Evolutionary conservation across 2,888 invertebrate species (phyloP).

Genomic region (Pteria penguin): DNA sequence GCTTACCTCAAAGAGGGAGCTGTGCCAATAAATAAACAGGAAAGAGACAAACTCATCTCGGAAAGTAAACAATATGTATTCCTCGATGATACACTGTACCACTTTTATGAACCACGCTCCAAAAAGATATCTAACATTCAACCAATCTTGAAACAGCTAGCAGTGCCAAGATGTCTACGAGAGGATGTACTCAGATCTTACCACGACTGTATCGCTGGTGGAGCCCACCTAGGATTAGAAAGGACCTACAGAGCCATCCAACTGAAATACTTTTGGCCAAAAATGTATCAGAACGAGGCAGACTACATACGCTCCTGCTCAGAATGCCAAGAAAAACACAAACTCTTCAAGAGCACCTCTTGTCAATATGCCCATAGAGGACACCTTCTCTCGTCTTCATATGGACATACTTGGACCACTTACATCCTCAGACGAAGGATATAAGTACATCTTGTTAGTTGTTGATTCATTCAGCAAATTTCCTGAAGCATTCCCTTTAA

Average conservation of each 20-base stretch:
- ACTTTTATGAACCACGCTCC: conserved; percentile 11
- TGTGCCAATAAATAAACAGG: neutral
- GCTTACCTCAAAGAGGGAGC: neutral
- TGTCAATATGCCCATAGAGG: conserved; percentile 36
- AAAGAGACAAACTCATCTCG: neutral
- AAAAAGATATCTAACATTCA: neutral
- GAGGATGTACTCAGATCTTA: conserved; percentile 26
- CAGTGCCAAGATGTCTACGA: conserved; percentile 22
- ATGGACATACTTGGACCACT: too few species aligned
- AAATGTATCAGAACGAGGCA: conserved; percentile 34
- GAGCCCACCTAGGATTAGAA: too few species aligned
- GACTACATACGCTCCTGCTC: conserved; percentile 39
- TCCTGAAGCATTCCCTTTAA: conserved; percentile 52
- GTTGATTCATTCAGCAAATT: conserved; percentile 48
- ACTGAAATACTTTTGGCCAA: conserved; percentile 35
- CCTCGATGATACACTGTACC: conserved; percentile 7
- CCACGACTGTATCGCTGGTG: too few species aligned
- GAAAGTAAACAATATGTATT: neutral
- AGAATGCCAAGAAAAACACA: conserved; percentile 23
- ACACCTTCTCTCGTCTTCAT: too few species aligned
- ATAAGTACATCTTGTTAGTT: conserved; percentile 44
- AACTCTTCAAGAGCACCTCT: conserved; percentile 37
- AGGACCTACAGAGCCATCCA: too few species aligned
- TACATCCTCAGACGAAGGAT: too few species aligned
- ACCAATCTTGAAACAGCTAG: conserved; percentile 24